Conservation (phyloP, 2,113 vertebrate genomes). For the Hepsetus odoe region DNA sequence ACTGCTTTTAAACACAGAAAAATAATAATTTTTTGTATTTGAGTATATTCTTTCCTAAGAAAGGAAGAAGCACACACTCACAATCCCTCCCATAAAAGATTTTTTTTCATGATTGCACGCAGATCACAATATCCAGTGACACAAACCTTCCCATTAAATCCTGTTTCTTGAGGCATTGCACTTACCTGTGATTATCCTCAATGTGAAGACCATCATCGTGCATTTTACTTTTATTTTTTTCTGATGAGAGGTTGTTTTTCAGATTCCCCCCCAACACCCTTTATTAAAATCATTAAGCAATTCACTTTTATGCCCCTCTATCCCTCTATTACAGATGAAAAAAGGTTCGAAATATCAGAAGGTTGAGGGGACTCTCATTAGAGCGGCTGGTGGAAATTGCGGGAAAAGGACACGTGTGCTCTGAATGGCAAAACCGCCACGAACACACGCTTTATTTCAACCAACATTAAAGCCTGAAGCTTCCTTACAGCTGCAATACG, state of each 20-base stretch:
- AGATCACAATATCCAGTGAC: constrained; percentile 2
- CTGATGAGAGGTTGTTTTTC: constrained; percentile 23
- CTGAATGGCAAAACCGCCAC: neutral
- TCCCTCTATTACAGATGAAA: constrained; percentile 23
- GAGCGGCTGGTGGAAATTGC: neutral
- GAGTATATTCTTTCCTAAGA: no score
- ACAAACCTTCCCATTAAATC: neutral
- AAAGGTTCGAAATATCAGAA: constrained; percentile 34
- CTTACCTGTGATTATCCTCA: neutral
- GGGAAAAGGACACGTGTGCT: neutral
- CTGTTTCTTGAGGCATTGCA: neutral
- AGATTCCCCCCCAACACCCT: neutral
- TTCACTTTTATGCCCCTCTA: constrained; percentile 17
- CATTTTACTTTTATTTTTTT: constrained; percentile 7
- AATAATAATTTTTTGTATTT: neutral
- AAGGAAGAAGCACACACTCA: neutral
- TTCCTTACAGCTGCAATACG: no score
- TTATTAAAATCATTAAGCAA: constrained; percentile 38
- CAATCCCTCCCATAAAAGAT: neutral
- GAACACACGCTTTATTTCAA: neutral
- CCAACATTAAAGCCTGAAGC: no score
- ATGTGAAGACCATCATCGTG: neutral
- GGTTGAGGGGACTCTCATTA: constrained; percentile 28
- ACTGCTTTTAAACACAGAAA: no score
- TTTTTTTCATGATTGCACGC: neutral